A percentile compares a stretch with the other conserved stretches of the same genome.
Evolutionary conservation across 2,113 vertebrate species (phyloP).

Genomic region (Cheilinus undulatus): DNA sequence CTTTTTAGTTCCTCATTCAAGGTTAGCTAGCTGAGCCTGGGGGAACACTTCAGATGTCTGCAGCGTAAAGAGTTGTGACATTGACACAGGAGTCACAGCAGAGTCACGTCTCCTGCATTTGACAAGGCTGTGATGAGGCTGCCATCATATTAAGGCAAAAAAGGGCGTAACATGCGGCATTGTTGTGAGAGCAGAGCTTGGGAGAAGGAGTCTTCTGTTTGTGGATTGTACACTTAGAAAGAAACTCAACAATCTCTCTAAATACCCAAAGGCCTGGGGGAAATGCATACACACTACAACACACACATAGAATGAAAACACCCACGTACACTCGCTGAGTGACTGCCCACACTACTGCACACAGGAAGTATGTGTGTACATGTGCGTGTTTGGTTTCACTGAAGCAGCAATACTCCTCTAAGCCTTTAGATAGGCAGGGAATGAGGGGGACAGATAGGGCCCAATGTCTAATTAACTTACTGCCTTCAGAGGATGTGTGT

Average conservation of each 20-base stretch:
- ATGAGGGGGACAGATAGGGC: conserved; percentile 45
- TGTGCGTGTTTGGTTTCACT: conserved; percentile 38
- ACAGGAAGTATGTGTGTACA: conserved; percentile 5
- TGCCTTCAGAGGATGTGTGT: conserved; percentile 60
- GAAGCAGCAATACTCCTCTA: conserved; percentile 44
- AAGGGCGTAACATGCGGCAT: background rate
- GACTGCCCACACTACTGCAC: conserved; percentile 16
- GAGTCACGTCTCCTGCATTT: conserved; percentile 45
- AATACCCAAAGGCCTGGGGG: conserved; percentile 22
- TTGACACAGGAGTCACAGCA: conserved; percentile 49
- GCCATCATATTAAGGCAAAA: conserved; percentile 21
- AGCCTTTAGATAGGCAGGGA: conserved; percentile 38
- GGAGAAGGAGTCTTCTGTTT: conserved; percentile 1
- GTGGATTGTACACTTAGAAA: background rate
- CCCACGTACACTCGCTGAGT: conserved; percentile 9
- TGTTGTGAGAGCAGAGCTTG: background rate
- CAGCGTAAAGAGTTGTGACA: conserved; percentile 59
- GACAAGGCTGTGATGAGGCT: conserved; percentile 55
- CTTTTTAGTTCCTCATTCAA: conserved; percentile 45
- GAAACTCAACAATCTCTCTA: conserved; percentile 9
- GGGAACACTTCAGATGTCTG: conserved; percentile 57
- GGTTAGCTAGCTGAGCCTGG: conserved; percentile 53
- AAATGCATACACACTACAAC: conserved; percentile 17
- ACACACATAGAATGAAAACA: background rate
- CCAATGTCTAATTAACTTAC: conserved; percentile 65